Conservation (phyloP, 2,113 vertebrate genomes). For the Psittacula cyanocephala region DNA sequence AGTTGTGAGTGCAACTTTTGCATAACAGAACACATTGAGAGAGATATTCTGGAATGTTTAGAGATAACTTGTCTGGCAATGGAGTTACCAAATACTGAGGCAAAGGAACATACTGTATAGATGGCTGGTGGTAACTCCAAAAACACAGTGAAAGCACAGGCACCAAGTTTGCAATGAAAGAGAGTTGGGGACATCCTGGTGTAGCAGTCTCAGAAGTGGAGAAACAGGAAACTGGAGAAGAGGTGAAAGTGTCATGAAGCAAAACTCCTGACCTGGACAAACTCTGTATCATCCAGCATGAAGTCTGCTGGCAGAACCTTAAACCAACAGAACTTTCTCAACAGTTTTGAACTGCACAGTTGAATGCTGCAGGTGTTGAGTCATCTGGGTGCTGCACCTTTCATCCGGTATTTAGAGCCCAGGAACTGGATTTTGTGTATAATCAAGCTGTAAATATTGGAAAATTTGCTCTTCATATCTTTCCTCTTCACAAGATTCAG, state of each 20-base stretch:
- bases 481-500: background rate
- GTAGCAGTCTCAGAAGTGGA: background rate
- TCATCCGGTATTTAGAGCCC: background rate
- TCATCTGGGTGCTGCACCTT: background rate
- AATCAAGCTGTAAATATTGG: background rate
- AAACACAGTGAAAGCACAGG: fast-evolving
- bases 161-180: background rate
- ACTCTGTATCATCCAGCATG: background rate
- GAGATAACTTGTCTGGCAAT: background rate
- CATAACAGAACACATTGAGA: background rate
- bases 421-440: background rate
- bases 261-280: background rate
- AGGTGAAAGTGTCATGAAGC: background rate
- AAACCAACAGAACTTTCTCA: background rate
- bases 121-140: background rate
- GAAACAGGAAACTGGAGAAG: background rate
- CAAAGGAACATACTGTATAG: background rate
- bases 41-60: background rate
- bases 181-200: background rate
- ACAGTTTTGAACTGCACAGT: background rate
- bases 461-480: background rate
- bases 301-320: background rate
- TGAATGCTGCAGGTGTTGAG: background rate
- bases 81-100: background rate
- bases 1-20: background rate